Evolutionary conservation across 2,888 invertebrate genomes (phyloP).

Genomic region (Spodoptera exigua): DNA sequence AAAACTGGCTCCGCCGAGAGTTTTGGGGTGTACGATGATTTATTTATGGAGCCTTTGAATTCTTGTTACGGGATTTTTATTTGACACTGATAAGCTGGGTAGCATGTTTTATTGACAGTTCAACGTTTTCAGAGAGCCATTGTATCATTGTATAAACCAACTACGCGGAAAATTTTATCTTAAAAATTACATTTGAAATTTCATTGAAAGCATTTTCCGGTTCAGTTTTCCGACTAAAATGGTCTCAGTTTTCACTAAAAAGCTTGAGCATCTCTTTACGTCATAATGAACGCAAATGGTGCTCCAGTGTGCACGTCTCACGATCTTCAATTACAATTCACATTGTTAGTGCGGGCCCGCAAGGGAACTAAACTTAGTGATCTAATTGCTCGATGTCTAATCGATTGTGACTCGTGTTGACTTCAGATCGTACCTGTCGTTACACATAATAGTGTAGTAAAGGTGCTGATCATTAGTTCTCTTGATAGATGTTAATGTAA

Average conservation of each 20-base stretch:
- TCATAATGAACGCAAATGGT: conserved; percentile 52
- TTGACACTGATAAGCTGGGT: conserved; percentile 26
- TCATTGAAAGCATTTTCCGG: conserved; percentile 4
- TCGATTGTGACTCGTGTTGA: conserved; percentile 58
- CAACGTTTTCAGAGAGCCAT: neutral
- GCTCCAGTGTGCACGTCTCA: conserved; percentile 41
- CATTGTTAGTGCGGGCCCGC: conserved; percentile 55
- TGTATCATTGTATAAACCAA: neutral
- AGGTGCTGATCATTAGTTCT: conserved; percentile 23
- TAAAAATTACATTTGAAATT: conserved; percentile 6
- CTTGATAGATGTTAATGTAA: conserved; percentile 5
- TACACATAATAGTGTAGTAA: conserved; percentile 46
- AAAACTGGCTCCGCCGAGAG: conserved; percentile 57
- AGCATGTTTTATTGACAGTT: conserved; percentile 15
- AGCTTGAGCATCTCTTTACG: conserved; percentile 38
- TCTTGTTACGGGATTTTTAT: conserved; percentile 31
- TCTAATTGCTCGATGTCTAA: conserved; percentile 60
- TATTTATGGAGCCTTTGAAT: conserved; percentile 43
- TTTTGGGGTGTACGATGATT: conserved; percentile 49
- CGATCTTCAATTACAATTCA: conserved; percentile 57
- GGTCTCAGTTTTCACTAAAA: conserved; percentile 29
- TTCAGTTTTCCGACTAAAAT: conserved; percentile 14
- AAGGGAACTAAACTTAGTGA: conserved; percentile 58
- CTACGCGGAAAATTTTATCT: neutral
- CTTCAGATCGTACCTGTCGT: conserved; percentile 39